A percentile compares a stretch with the other conserved stretches of the same genome.
phyloP scores from a whole-genome alignment of 2,888 invertebrate species.

The Neria commutata region DNA sequence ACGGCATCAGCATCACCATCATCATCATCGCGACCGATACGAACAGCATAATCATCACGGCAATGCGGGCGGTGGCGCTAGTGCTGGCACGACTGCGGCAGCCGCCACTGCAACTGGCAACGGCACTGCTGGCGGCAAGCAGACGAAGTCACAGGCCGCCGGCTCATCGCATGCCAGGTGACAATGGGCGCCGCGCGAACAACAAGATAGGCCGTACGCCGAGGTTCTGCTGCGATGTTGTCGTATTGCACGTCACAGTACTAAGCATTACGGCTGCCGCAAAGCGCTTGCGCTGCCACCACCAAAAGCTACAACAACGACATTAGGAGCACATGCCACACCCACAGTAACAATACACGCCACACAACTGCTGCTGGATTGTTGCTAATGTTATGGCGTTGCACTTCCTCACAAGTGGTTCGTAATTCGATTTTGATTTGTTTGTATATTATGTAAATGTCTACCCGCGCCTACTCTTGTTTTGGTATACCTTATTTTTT shows the following conservation, averaged over 20 bases:
- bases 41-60: slow-evolving; percentile 32
- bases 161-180: slow-evolving; percentile 56
- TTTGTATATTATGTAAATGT: background rate
- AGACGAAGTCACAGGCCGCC: slow-evolving; percentile 51
- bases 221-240: no score
- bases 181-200: slow-evolving; percentile 47
- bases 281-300: background rate
- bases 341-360: slow-evolving; percentile 14
- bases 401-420: background rate
- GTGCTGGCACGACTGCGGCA: slow-evolving; percentile 20
- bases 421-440: background rate
- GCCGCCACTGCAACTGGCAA: slow-evolving; percentile 18
- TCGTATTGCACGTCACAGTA: slow-evolving; percentile 25
- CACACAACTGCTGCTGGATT: slow-evolving; percentile 29
- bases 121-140: slow-evolving; percentile 44
- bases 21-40: slow-evolving; percentile 38
- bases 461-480: background rate
- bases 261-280: background rate
- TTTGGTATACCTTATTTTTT: background rate
- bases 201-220: no score
- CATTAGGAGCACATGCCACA: background rate
- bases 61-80: slow-evolving; percentile 31
- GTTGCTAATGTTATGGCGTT: slow-evolving; percentile 38
- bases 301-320: background rate
- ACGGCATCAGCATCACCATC: slow-evolving; percentile 50